A percentile compares a stretch with the other conserved stretches of the same genome.
Evolutionary conservation across 2,113 vertebrate genomes (phyloP).

Genomic region (Atrichornis clamosus): DNA sequence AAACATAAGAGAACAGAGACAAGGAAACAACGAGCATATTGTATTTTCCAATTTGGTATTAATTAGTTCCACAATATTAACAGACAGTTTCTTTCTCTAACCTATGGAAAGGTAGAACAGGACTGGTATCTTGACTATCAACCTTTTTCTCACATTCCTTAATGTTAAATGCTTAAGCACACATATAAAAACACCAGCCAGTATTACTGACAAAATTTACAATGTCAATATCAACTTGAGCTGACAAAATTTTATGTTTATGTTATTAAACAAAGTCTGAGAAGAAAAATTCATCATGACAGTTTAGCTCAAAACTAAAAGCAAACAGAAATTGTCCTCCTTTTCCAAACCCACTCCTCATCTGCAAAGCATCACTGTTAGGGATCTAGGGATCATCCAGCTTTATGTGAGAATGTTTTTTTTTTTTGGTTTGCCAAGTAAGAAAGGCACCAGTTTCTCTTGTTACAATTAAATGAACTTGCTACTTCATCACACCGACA

Average conservation of each 20-base stretch:
- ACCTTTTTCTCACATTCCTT: neutral
- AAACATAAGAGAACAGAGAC: neutral
- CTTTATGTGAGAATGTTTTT: neutral
- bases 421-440: neutral
- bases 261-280: neutral
- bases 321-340: neutral
- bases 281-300: neutral
- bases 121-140: neutral
- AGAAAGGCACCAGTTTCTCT: neutral
- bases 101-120: neutral
- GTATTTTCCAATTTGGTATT: neutral
- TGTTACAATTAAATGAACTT: neutral
- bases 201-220: neutral
- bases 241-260: neutral
- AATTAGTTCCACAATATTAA: neutral
- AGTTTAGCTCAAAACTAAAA: neutral
- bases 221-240: neutral
- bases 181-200: neutral
- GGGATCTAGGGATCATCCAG: neutral
- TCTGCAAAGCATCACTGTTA: neutral
- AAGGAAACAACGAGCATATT: neutral
- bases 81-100: neutral
- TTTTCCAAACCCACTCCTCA: neutral
- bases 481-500: neutral
- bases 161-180: neutral